A percentile compares a stretch with the other conserved stretches of the same genome.
Evolutionary conservation across 2,888 invertebrate genomes (phyloP).

Genomic region (Tridacna gigas): DNA sequence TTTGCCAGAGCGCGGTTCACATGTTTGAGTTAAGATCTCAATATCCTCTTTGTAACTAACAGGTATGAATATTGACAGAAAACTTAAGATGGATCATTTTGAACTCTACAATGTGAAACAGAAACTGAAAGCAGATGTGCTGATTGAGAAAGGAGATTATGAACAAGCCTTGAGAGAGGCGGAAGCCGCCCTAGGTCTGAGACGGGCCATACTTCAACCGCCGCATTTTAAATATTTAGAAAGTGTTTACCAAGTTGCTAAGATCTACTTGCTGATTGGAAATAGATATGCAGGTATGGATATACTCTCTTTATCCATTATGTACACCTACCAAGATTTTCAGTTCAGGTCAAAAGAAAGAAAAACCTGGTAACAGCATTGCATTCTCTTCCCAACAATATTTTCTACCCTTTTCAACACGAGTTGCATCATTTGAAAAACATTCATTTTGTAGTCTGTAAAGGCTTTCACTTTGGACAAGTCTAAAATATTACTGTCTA

Average conservation of each 20-base stretch:
- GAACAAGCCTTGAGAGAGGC: constrained; percentile 48
- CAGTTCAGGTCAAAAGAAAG: too few relatives aligned
- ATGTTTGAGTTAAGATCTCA: too few relatives aligned
- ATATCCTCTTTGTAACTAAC: too few relatives aligned
- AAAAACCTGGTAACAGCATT: too few relatives aligned
- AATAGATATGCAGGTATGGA: constrained; percentile 27
- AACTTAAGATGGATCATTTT: constrained; percentile 44
- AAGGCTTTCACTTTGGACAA: too few relatives aligned
- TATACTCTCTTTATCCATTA: constrained; percentile 22
- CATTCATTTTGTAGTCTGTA: too few relatives aligned
- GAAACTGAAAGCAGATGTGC: constrained; percentile 54
- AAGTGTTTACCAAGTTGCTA: constrained; percentile 57
- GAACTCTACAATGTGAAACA: constrained; percentile 46
- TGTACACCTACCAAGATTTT: too few relatives aligned
- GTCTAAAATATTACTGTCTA: too few relatives aligned
- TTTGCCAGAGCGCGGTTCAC: too few relatives aligned
- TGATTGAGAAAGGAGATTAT: constrained; percentile 45
- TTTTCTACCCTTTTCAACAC: too few relatives aligned
- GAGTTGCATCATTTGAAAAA: too few relatives aligned
- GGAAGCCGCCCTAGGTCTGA: constrained; percentile 27
- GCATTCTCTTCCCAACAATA: too few relatives aligned
- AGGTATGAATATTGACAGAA: constrained; percentile 53
- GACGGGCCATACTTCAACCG: constrained; percentile 50
- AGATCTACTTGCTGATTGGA: constrained; percentile 49
- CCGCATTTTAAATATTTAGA: constrained; percentile 57